These are phyloP conservation scores for Metellina segmentata DNA, from an alignment of 2,888 invertebrate genomes.

Conservation along the genomic window DNA sequence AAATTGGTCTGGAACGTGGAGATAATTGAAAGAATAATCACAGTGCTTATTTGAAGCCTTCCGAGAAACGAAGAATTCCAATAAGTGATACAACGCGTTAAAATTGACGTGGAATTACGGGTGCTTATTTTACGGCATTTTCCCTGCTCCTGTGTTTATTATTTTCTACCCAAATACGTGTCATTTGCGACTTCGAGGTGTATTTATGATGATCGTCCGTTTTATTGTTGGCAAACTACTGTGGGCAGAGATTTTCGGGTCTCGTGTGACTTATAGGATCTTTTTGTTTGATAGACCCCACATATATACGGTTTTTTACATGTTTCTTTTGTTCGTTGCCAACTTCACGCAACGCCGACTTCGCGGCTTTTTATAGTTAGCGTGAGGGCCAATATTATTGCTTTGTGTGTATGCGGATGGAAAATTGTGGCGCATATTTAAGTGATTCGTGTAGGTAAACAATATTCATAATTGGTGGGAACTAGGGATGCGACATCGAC, in stretches of 20 bases:
- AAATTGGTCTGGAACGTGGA: neutral
- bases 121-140: conserved; percentile 26
- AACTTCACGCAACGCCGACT: conserved; percentile 37
- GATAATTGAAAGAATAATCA: neutral
- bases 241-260: neutral
- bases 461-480: too few species aligned
- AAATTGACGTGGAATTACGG: conserved; percentile 35
- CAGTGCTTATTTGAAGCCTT: neutral
- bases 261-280: conserved; percentile 14
- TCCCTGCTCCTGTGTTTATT: neutral
- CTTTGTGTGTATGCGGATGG: too few species aligned
- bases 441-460: too few species aligned
- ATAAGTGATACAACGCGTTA: conserved; percentile 26
- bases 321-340: neutral
- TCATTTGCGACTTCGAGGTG: conserved; percentile 31
- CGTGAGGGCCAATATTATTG: neutral
- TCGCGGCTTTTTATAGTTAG: neutral
- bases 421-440: too few species aligned
- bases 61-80: conserved; percentile 27
- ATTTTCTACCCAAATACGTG: conserved; percentile 29
- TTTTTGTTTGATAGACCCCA: conserved; percentile 26
- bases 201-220: conserved; percentile 41
- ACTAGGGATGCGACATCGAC: too few species aligned
- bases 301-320: neutral
- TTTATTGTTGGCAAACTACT: conserved; percentile 40